phyloP scores from a whole-genome alignment of 2,113 vertebrate genomes.

The Gasterosteus nipponicus region DNA sequence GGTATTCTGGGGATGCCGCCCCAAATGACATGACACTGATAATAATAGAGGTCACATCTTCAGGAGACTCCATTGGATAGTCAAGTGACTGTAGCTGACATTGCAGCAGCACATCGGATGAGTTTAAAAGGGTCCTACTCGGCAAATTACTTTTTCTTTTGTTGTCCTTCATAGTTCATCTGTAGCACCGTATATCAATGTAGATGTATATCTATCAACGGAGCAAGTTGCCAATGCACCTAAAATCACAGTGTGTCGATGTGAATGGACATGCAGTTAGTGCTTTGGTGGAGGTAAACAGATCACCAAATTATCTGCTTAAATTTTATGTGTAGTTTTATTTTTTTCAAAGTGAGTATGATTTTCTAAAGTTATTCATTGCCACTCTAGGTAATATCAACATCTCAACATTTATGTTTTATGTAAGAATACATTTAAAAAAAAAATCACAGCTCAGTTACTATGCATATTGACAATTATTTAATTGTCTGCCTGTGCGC shows the following conservation, averaged over 20 bases:
- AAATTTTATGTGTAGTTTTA: neutral
- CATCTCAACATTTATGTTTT: neutral
- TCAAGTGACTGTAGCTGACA: slow-evolving; percentile 35
- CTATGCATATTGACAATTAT: neutral
- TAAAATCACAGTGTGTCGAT: neutral
- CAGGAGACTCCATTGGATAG: slow-evolving; percentile 12
- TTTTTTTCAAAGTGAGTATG: neutral
- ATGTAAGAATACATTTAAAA: neutral
- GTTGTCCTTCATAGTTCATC: neutral
- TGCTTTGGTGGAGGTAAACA: neutral
- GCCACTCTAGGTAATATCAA: neutral
- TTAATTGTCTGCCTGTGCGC: neutral
- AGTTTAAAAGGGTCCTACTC: slow-evolving; percentile 13
- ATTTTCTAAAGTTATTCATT: neutral
- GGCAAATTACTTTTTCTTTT: slow-evolving; percentile 1
- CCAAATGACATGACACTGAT: slow-evolving; percentile 10
- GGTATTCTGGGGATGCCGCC: neutral
- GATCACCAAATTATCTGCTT: neutral
- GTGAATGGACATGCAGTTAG: neutral
- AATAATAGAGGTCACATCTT: slow-evolving; percentile 4
- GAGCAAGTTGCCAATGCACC: too few relatives aligned
- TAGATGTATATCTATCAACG: neutral
- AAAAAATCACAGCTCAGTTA: neutral
- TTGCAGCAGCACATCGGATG: slow-evolving; percentile 10
- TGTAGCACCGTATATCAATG: neutral